Evolutionary conservation across 2,797 vertebrate species (phyloP).

Genomic region (Poecilia picta): DNA sequence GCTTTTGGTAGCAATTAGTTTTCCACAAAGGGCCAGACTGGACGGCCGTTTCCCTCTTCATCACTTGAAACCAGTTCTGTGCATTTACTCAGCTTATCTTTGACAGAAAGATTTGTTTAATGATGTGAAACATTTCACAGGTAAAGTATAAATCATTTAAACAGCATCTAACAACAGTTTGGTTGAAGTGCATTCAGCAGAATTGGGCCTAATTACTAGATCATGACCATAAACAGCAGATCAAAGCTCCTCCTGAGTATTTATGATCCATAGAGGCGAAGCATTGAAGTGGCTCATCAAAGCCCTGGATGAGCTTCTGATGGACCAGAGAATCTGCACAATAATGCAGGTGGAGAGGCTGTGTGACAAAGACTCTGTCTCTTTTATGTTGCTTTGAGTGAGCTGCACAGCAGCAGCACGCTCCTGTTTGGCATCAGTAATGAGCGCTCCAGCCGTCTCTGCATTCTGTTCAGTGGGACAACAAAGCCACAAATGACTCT

Average conservation of each 20-base stretch:
- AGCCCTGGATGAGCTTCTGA: slow-evolving; percentile 64
- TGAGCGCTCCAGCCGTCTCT: slow-evolving; percentile 4
- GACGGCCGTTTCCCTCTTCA: not conserved
- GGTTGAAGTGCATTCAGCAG: not conserved
- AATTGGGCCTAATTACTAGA: slow-evolving; percentile 40
- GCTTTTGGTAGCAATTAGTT: not conserved
- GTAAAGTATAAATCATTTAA: not conserved
- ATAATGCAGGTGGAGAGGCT: slow-evolving; percentile 67
- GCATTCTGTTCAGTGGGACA: not conserved
- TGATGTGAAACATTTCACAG: not conserved
- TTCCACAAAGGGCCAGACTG: not conserved
- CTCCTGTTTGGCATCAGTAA: slow-evolving; percentile 38
- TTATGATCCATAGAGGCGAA: slow-evolving; percentile 47
- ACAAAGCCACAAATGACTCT: not conserved
- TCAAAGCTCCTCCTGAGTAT: slow-evolving; percentile 70
- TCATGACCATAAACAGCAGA: slow-evolving; percentile 61
- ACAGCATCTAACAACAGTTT: slow-evolving; percentile 7
- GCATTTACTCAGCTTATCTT: not conserved
- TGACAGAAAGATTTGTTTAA: not conserved
- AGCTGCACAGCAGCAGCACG: slow-evolving; percentile 2
- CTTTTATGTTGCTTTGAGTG: slow-evolving; percentile 55
- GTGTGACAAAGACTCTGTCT: slow-evolving; percentile 57
- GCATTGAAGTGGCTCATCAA: slow-evolving; percentile 75
- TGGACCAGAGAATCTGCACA: slow-evolving; percentile 78
- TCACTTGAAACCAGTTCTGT: not conserved